phyloP scores from a whole-genome alignment of 1,140 invertebrate genomes.

The Campoletis sonorensis region DNA sequence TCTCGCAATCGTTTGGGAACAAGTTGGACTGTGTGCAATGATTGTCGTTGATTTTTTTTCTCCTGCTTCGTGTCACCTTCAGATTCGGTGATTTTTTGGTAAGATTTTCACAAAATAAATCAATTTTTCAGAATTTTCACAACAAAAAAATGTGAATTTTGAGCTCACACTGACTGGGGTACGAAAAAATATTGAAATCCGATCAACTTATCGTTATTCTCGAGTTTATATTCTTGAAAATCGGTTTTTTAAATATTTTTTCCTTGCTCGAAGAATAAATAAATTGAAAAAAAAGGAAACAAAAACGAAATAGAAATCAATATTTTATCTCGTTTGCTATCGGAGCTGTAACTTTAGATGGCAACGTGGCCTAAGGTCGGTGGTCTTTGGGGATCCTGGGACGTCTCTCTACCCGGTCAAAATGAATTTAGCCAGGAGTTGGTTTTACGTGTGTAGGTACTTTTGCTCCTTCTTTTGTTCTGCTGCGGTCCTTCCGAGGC shows the following conservation, averaged over 20 bases:
- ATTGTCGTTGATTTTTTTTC: not conserved
- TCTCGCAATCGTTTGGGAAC: not conserved
- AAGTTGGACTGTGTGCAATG: not conserved
- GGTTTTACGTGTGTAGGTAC: conserved; percentile 4
- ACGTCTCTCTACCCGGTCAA: not conserved
- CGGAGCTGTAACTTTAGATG: too few species aligned
- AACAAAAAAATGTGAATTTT: too few species aligned
- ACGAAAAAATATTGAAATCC: too few species aligned
- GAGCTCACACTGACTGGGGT: too few species aligned
- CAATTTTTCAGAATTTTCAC: too few species aligned
- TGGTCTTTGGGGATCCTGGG: not conserved
- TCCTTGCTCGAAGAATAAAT: too few species aligned
- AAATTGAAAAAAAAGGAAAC: too few species aligned
- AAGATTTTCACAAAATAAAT: not conserved
- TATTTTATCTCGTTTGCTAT: not conserved
- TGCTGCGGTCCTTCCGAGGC: not conserved
- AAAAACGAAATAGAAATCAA: too few species aligned
- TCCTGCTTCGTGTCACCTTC: not conserved
- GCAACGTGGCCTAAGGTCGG: not conserved
- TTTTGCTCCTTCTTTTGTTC: not conserved
- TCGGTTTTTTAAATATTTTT: too few species aligned
- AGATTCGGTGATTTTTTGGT: not conserved
- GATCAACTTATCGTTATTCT: not conserved
- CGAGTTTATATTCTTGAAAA: too few species aligned
- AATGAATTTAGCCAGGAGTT: conserved; percentile 21